phyloP scores from a whole-genome alignment of 1,140 invertebrate genomes.

The Brevipalpus yothersi region DNA sequence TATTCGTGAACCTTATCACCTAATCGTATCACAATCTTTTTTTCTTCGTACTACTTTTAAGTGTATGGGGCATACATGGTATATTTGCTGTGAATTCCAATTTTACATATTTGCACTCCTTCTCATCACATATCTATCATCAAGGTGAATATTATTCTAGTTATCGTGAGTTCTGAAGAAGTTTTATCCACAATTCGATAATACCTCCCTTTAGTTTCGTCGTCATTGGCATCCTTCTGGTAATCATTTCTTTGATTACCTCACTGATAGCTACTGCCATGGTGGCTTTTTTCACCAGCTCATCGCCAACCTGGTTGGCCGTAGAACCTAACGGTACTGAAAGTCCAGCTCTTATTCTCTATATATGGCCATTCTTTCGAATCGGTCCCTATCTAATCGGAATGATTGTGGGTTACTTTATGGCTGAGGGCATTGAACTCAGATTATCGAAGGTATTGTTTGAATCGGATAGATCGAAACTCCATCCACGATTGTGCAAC shows the following conservation, averaged over 20 bases:
- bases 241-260: not conserved
- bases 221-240: not conserved
- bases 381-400: not conserved
- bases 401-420: not conserved
- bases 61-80: conserved; percentile 62
- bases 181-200: no score
- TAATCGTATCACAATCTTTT: not conserved
- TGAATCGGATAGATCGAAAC: not conserved
- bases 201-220: not conserved
- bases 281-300: not conserved
- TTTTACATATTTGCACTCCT: conserved; percentile 44
- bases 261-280: not conserved
- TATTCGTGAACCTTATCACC: not conserved
- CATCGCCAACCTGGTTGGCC: not conserved
- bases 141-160: not conserved
- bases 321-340: not conserved
- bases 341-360: not conserved
- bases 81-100: conserved; percentile 52
- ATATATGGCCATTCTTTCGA: not conserved
- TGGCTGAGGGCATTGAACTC: not conserved
- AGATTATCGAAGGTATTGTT: not conserved
- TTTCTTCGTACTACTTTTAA: not conserved
- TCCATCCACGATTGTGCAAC: not conserved
- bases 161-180: not conserved
- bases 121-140: conserved; percentile 31